Conservation (phyloP, 2,888 invertebrate genomes). For the Hymenopus coronatus region DNA sequence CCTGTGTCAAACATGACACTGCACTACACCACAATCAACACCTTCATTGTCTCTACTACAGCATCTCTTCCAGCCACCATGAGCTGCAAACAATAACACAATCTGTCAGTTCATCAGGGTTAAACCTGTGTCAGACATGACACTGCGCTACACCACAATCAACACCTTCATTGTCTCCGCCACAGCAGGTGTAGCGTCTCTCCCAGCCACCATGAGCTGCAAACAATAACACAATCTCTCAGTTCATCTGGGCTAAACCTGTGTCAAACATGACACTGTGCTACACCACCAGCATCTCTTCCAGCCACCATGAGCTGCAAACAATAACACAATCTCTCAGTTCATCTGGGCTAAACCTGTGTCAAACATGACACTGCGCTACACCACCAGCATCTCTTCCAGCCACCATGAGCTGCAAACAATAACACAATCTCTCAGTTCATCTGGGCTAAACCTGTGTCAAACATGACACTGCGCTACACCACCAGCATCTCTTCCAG, state of each 20-base stretch:
- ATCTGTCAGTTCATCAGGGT: constrained; percentile 69
- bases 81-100: constrained; percentile 52
- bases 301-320: constrained; percentile 55
- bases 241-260: constrained; percentile 70
- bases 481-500: constrained; percentile 56
- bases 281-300: constrained; percentile 74
- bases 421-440: background rate
- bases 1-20: constrained; percentile 77
- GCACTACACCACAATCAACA: constrained; percentile 77
- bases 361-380: too few species aligned
- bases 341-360: too few species aligned
- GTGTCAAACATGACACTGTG: constrained; percentile 76
- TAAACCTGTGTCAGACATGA: constrained; percentile 78
- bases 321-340: too few species aligned
- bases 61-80: constrained; percentile 36
- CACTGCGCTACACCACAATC: constrained; percentile 79
- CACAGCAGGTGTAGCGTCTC: constrained; percentile 62
- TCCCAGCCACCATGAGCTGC: constrained; percentile 36
- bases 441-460: constrained; percentile 70
- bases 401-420: constrained; percentile 26
- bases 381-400: constrained; percentile 47
- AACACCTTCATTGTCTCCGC: constrained; percentile 63
- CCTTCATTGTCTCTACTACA: constrained; percentile 69
- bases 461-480: constrained; percentile 78
- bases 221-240: constrained; percentile 60